Percentiles rank a stretch among this genome's conserved stretches.
phyloP scores from a whole-genome alignment of 1,140 invertebrate genomes.

The Dryas iulia region DNA sequence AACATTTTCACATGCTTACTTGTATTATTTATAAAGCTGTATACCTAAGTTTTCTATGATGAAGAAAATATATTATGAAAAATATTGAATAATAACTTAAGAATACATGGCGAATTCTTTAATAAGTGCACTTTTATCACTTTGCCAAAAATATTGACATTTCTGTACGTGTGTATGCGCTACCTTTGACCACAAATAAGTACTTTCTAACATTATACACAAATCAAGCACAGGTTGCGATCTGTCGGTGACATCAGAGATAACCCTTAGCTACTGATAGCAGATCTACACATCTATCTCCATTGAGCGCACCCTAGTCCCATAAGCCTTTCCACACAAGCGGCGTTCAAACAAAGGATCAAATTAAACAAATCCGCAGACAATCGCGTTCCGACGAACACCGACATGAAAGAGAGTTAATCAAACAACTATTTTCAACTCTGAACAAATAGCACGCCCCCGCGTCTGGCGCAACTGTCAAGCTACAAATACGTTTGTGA shows the following conservation, averaged over 20 bases:
- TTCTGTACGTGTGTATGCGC: neutral
- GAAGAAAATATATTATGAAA: no score
- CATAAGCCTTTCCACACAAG: constrained; percentile 71
- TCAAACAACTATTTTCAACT: constrained; percentile 70
- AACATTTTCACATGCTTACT: constrained; percentile 19
- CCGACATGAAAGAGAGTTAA: constrained; percentile 76
- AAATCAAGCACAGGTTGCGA: constrained; percentile 53
- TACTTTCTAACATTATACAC: constrained; percentile 14
- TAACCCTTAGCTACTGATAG: constrained; percentile 57
- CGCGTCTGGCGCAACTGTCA: constrained; percentile 58
- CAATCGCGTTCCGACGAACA: constrained; percentile 66
- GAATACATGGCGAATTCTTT: no score
- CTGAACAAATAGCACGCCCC: constrained; percentile 63
- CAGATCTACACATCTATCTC: constrained; percentile 58
- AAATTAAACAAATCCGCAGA: constrained; percentile 77
- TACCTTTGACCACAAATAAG: neutral
- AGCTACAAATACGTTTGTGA: constrained; percentile 62
- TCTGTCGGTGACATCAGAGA: constrained; percentile 60
- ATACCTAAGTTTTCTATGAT: no score
- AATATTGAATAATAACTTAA: no score
- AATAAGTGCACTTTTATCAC: no score
- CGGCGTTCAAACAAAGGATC: constrained; percentile 71
- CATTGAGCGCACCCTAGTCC: constrained; percentile 47
- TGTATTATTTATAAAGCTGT: neutral
- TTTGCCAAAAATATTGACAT: neutral